Evolutionary conservation across 2,113 vertebrate species (phyloP).

Genomic region (Antechinus stuartii): DNA sequence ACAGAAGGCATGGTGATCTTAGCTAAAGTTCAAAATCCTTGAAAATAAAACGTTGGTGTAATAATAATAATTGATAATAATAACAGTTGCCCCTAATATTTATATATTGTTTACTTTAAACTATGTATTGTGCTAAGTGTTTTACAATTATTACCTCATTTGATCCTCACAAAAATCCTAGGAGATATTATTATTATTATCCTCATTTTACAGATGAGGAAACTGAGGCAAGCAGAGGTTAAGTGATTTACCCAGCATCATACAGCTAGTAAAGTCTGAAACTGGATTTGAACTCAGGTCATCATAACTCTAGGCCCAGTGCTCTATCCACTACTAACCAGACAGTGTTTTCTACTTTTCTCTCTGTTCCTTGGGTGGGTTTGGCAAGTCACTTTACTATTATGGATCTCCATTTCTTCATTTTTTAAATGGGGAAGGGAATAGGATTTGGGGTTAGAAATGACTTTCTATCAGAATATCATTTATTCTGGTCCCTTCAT

Average conservation of each 20-base stretch:
- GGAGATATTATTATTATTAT: background rate
- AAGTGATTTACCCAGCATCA: background rate
- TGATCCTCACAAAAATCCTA: background rate
- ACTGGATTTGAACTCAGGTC: background rate
- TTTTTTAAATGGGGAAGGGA: background rate
- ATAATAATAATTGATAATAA: background rate
- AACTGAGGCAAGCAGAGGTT: background rate
- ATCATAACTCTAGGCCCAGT: background rate
- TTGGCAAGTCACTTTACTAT: background rate
- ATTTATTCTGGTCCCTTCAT: background rate
- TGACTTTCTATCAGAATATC: background rate
- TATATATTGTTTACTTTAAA: background rate
- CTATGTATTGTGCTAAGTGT: background rate
- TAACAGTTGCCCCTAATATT: background rate
- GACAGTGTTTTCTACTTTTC: background rate
- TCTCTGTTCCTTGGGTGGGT: background rate
- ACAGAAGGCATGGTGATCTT: background rate
- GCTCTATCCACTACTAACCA: background rate
- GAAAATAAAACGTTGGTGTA: background rate
- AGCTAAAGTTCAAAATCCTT: background rate
- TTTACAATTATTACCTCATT: background rate
- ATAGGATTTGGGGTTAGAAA: background rate
- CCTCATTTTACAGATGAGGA: background rate
- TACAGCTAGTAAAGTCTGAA: background rate
- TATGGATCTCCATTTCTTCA: background rate